Evolutionary conservation across 2,888 invertebrate species (phyloP), one percentile per base, ranked within the genome.

Genomic region (Pristionchus japonicus): DNA sequence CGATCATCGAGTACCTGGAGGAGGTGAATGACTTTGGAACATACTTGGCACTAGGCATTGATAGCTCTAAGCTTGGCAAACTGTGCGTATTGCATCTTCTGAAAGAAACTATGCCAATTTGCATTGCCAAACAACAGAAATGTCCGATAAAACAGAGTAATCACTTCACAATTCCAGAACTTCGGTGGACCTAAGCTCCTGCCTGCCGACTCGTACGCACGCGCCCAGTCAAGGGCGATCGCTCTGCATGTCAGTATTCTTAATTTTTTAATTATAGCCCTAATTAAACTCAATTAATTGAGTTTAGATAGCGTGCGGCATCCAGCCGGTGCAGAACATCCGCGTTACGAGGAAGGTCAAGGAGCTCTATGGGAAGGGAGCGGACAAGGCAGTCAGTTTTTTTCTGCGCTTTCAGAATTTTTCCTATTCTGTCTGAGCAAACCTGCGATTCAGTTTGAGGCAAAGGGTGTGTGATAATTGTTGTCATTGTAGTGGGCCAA

Each of bases 311-410:
- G 96, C 97, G 34, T 97, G 97, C 43, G 98, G 98, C 74, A 98
- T 98, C 93, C 99, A 99, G 95, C 99, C 99, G 0, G 95, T 99
- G 67, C 99, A 99, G 95, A 99, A 98, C 95, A 95, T 98, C 70
- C 96, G 96, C 90, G 97, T 98, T 6, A 95, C 98, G 17, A 97
- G 97, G 92, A 96, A 97, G 37, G 89, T 92, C 64, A 91, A 91
- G 84, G 88, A 88, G 34, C 89, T 90, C 27, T 70, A 52, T 2
- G 89, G 70, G 6, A 80, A 88, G 47, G 77, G 43, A 9, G 23
- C 77, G 3, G 43, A 20, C n/a, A 47, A 77, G 47, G 43, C 37
- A 27, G 77, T 77, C 0, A 1, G 70, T 20, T 37, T 3, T 17
- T 67, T 13, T 67, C 17, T 64, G 1, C 17, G 1, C 31, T 15